Evolutionary conservation across 2,888 invertebrate species (phyloP).

Genomic region (Heterodera filipjevi): DNA sequence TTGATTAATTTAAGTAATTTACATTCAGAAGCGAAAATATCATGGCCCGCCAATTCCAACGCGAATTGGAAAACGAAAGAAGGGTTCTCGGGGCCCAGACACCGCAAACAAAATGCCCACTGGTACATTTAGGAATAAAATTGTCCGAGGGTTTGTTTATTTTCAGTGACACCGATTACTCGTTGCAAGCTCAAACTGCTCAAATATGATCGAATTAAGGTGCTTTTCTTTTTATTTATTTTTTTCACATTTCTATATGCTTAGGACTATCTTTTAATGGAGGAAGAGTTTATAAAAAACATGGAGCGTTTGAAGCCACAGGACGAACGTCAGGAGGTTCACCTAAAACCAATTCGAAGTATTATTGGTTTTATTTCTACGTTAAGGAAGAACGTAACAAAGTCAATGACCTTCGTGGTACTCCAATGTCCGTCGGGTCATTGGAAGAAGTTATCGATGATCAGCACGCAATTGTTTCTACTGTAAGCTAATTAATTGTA

Average conservation of each 20-base stretch:
- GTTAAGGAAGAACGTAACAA: slow-evolving; percentile 86
- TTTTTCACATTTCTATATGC: neutral
- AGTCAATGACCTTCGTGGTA: slow-evolving; percentile 96
- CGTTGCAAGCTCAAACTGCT: slow-evolving; percentile 90
- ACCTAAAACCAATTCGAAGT: neutral
- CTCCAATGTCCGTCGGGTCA: slow-evolving; percentile 99
- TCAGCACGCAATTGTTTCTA: slow-evolving; percentile 91
- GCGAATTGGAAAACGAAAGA: slow-evolving; percentile 84
- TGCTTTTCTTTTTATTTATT: neutral
- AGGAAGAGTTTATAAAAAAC: slow-evolving; percentile 97
- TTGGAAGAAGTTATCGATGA: slow-evolving; percentile 99
- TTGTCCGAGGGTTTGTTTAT: neutral
- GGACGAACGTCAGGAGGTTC: slow-evolving; percentile 92
- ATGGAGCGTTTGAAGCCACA: slow-evolving; percentile 97
- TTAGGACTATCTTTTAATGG: slow-evolving; percentile 91
- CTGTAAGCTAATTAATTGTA: slow-evolving; percentile 37
- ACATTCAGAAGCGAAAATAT: slow-evolving; percentile 87
- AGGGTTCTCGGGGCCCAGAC: slow-evolving; percentile 85
- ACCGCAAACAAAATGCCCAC: slow-evolving; percentile 94
- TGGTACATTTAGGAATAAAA: slow-evolving; percentile 64
- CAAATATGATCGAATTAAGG: slow-evolving; percentile 91
- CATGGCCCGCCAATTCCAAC: slow-evolving; percentile 99
- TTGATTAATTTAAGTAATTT: neutral
- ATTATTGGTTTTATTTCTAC: neutral
- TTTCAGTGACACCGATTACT: slow-evolving; percentile 89